A percentile compares a stretch with the other conserved stretches of the same genome.
Conservation (phyloP, 2,797 vertebrate genomes). For the Clarias fuscus region DNA sequence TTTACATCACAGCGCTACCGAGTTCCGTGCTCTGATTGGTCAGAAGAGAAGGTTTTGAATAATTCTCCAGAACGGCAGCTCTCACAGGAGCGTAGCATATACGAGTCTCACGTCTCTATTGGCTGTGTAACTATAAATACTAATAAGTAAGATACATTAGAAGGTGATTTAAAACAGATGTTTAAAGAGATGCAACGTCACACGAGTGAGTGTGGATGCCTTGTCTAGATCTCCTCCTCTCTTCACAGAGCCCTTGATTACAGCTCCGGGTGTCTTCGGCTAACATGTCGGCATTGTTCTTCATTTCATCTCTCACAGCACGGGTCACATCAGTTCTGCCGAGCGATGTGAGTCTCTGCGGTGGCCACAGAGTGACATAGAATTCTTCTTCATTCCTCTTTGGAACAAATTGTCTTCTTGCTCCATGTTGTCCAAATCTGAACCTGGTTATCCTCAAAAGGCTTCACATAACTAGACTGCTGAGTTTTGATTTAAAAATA, state of each 20-base stretch:
- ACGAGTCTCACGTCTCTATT: no score
- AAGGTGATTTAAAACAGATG: not conserved
- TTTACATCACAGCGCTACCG: not conserved
- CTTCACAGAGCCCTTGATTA: no score
- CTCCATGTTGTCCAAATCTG: constrained; percentile 7
- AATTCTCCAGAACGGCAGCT: not conserved
- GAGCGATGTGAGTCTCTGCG: constrained; percentile 4
- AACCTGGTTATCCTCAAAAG: not conserved
- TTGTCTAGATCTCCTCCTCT: not conserved
- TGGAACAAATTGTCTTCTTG: constrained; percentile 13
- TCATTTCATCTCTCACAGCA: not conserved
- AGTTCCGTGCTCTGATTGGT: not conserved
- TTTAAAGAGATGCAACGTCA: not conserved
- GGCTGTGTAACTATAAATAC: no score
- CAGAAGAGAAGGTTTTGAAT: not conserved
- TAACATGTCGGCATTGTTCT: not conserved
- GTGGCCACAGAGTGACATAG: not conserved
- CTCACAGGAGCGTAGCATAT: not conserved
- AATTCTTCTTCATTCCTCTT: not conserved
- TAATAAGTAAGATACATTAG: no score
- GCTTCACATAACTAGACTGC: not conserved
- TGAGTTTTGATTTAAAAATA: not conserved
- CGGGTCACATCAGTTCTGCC: not conserved
- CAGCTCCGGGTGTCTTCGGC: not conserved
- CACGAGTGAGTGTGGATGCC: not conserved